Base-by-base conservation (phyloP, 2,888 invertebrate species). In the Anagyrus pseudococci region DNA sequence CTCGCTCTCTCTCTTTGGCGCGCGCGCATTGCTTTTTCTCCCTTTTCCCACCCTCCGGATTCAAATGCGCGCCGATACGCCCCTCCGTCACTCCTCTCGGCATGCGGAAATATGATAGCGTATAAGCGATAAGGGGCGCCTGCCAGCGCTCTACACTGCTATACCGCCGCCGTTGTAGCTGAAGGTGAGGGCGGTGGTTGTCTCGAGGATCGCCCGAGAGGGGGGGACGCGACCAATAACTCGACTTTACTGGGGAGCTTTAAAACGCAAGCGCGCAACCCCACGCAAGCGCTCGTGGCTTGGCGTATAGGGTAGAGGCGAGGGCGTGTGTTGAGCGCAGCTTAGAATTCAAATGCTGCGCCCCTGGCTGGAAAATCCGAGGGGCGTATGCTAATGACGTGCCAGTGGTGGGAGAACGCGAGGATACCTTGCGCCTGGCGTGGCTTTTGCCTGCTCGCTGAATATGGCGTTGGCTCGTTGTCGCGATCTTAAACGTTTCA, bases 71-170 rank as follows among this genome's bases (percentile, higher is more conserved):
- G 37, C 29, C 2, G 47, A 10, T 33, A 66, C 59, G 49, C 43
- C 58, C 37, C 54, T n/a, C 57, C 40, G 47, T 26, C 50, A 65
- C 49, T 26, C n/a, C n/a, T n/a, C 25, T 17, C 33, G 22, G 70
- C 75, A 77, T 75, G 75, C 10, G 10, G 75, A 76, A 77, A 77
- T 77, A 77, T 77, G 76, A 78, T 76, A 75, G 75, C 74, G 71
- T 29, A 50, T 55, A 56, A 55, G 63, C 69, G 69, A 75, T 73
- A 74, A 73, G 73, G 71, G 69, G n/a, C n/a, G n/a, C n/a, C n/a
- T n/a, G n/a, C n/a, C n/a, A n/a, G n/a, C n/a, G n/a, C n/a, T n/a
- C n/a, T n/a, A n/a, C n/a, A n/a, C n/a, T n/a, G n/a, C n/a, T n/a
- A n/a, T n/a, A n/a, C n/a, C n/a, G n/a, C n/a, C n/a, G n/a, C n/a